These are phyloP conservation scores for Calycopis cecrops DNA, from an alignment of 1,140 invertebrate species.

Conservation along the genomic window DNA sequence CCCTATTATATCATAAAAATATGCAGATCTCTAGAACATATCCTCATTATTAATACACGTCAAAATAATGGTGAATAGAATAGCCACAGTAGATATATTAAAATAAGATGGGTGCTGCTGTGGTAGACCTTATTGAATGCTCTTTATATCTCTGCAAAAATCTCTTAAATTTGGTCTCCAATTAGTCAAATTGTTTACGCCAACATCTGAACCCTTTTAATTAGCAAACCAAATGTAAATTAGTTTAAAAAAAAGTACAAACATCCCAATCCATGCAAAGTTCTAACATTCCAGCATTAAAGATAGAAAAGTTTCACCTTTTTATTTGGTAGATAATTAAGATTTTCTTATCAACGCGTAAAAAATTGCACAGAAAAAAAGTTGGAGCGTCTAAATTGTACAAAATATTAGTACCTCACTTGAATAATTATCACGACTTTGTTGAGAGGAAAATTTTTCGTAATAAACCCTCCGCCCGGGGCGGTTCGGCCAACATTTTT, in stretches of 20 bases:
- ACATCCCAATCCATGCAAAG: constrained; percentile 10
- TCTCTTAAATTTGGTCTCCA: too few species aligned
- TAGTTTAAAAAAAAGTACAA: constrained; percentile 7
- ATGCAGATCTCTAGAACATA: too few species aligned
- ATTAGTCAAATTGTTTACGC: too few species aligned
- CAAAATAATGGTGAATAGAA: too few species aligned
- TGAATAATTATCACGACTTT: constrained; percentile 14
- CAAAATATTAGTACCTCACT: constrained; percentile 14
- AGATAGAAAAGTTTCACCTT: constrained; percentile 16
- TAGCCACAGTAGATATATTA: too few species aligned
- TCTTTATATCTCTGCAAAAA: background rate
- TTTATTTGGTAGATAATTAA: constrained; percentile 21
- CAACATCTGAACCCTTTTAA: constrained; percentile 13
- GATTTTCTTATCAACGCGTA: constrained; percentile 14
- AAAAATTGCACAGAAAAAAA: constrained; percentile 15
- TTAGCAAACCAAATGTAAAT: constrained; percentile 14
- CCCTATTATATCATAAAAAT: too few species aligned
- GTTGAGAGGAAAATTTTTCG: background rate
- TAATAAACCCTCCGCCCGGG: constrained; percentile 3
- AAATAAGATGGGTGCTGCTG: too few species aligned
- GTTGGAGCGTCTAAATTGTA: constrained; percentile 12
- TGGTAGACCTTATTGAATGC: too few species aligned
- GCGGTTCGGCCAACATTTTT: background rate
- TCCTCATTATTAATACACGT: too few species aligned
- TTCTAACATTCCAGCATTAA: background rate